Evolutionary conservation across 2,888 invertebrate species (phyloP), one percentile per base, ranked within the genome.

Genomic region (Pasiphila rectangulata): DNA sequence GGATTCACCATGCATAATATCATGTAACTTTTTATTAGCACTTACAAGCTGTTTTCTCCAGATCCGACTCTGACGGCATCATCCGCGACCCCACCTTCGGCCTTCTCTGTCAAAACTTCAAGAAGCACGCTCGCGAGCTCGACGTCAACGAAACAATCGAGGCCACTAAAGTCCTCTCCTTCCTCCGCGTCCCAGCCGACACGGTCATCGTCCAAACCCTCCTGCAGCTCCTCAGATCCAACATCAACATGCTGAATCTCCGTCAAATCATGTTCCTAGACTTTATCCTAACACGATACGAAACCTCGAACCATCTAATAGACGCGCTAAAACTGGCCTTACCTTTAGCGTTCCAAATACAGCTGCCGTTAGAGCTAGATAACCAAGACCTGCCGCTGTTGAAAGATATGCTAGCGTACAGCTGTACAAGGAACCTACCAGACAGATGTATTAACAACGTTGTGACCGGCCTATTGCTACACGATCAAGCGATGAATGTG

Each of bases 341-440:
- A 5, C 93, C 94, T 0, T 70, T 93, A 17, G 91, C 92, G 0
- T 93, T 94, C 64, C 92, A 93, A 76, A 88, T 91, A 4, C 90
- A 93, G 51, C 58, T 94, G 4, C 82, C 87, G 0, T 56, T 81
- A 3, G 92, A 93, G 68, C 62, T 93, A 13, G 91, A 93, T 52
- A 76, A 69, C 5, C 77, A 89, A 15, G 91, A 92, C 58, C 48
- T 91, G 3, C 64, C 72, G 0, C 67, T 89, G 9, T 64, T 93
- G 16, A 74, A 79, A 5, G 90, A 91, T 15, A 90, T 90, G 76
- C 66, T 94, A 3, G 65, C 79, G 0, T 94, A 89, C 66, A 79
- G 89, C 20, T 83, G 90, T 5, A 76, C 72, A 10, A 84, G 88
- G 46, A 75, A 84, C 5, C 60, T 92, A 1, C 90, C 90, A 0